These are phyloP conservation scores for Hirtodrosophila cameraria DNA, from an alignment of 2,888 invertebrate genomes.

Conservation along the genomic window DNA sequence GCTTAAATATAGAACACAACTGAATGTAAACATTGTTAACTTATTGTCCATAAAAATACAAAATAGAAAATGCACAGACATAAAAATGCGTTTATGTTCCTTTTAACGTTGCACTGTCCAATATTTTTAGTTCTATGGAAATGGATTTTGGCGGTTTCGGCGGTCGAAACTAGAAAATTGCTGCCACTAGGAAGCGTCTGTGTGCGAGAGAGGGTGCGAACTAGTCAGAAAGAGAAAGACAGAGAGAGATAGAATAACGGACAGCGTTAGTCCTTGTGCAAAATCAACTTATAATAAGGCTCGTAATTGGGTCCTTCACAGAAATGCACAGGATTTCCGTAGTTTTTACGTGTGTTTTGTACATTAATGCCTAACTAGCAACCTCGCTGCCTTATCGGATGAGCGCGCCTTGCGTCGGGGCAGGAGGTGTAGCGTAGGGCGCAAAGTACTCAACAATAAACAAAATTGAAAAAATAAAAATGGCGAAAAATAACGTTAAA, in stretches of 20 bases:
- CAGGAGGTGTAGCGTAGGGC: conserved; percentile 16
- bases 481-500: conserved; percentile 15
- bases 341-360: conserved; percentile 59
- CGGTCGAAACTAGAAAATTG: conserved; percentile 17
- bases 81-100: conserved; percentile 66
- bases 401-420: no score
- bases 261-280: conserved; percentile 13
- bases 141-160: conserved; percentile 47
- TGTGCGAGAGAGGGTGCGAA: conserved; percentile 3
- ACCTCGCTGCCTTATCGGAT: conserved; percentile 12
- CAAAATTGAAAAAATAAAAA: conserved; percentile 39
- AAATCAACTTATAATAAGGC: conserved; percentile 48
- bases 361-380: conserved; percentile 61
- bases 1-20: conserved; percentile 67
- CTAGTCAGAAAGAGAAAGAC: not conserved
- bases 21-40: conserved; percentile 74
- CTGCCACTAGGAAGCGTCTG: conserved; percentile 16
- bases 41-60: conserved; percentile 73
- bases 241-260: not conserved
- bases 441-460: conserved; percentile 43
- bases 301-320: conserved; percentile 50
- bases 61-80: conserved; percentile 57
- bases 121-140: conserved; percentile 12
- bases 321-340: conserved; percentile 68
- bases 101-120: conserved; percentile 45